Base-by-base conservation (phyloP, 2,888 invertebrate genomes). In the Serrognathus titanus region DNA sequence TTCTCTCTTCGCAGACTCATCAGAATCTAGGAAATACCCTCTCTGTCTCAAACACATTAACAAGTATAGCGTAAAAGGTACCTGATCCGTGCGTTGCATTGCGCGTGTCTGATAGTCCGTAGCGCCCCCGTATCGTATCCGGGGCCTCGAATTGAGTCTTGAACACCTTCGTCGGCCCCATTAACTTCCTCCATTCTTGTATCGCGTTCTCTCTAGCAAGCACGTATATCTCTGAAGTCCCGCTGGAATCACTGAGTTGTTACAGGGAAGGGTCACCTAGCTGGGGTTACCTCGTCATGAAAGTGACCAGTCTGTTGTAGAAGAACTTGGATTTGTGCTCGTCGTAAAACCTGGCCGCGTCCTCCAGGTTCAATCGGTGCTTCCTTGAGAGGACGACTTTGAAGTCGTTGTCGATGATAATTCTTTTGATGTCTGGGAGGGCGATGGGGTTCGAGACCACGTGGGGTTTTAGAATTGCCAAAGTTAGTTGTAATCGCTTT, bases 21-120 rank as follows among this genome's bases (percentile, higher is more conserved):
- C 74, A 0, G 91, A 90, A 83, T 93, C 93, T 89, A 78, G 60
- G 82, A 82, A 43, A 31, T 1, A 6, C 6, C 24, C 6, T 31
- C 6, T 4, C 12, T 43, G 0, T 7, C 24, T 31, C 24, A 12
- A 39, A 39, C 5, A 5, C 6, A 40, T 40, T 51, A 39, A 43
- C 20, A 20, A 24, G 13, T 9, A 5, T 12, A 12, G 7, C 7
- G 1, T 43, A 49, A 12, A 48, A 57, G 55, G 56, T 81, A 88
- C 94, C 94, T 72, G 97, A 95, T 11, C 97, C 97, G 79, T 97
- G 97, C 8, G 90, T 88, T 1, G 92, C 94, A 81, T 97, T 97
- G 68, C 97, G 84, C 0, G 97, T 97, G 74, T 97, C 97, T 0
- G 96, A 92, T 12, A 97, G 80, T 0, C 97, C 97, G 79, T 88